Evolutionary conservation across 2,888 invertebrate species (phyloP).

Genomic region (Rotaria socialis): DNA sequence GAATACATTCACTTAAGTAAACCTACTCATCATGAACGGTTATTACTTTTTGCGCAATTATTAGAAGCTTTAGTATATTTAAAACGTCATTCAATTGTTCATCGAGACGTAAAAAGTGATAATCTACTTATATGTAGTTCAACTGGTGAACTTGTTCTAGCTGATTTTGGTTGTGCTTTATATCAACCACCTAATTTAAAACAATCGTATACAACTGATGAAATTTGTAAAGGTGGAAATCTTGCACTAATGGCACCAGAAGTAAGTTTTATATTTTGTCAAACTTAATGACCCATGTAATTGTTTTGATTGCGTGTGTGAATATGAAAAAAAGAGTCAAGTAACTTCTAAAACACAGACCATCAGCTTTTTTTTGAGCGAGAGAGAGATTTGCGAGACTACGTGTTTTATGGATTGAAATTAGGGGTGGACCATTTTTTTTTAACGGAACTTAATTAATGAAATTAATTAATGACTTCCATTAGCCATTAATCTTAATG

Average conservation of each 20-base stretch:
- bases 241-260: conserved; percentile 80
- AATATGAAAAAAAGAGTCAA: too few relatives aligned
- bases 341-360: too few relatives aligned
- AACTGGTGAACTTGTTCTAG: conserved; percentile 68
- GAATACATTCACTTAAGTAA: conserved; percentile 63
- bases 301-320: too few relatives aligned
- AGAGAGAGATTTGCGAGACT: too few relatives aligned
- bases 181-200: conserved; percentile 64
- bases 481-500: too few relatives aligned
- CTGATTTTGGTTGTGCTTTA: conserved; percentile 82
- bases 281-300: too few relatives aligned
- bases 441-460: too few relatives aligned
- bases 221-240: conserved; percentile 75
- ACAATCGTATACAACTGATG: conserved; percentile 67
- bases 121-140: conserved; percentile 68
- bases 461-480: too few relatives aligned
- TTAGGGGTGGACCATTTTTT: too few relatives aligned
- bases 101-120: conserved; percentile 77
- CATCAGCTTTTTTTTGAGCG: too few relatives aligned
- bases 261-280: conserved; percentile 60
- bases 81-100: conserved; percentile 69
- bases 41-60: conserved; percentile 71
- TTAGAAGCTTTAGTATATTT: conserved; percentile 77
- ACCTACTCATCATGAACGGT: conserved; percentile 64
- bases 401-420: too few relatives aligned